These are phyloP conservation scores for Xanthia togata DNA, from an alignment of 2,888 invertebrate species.

Conservation along the genomic window DNA sequence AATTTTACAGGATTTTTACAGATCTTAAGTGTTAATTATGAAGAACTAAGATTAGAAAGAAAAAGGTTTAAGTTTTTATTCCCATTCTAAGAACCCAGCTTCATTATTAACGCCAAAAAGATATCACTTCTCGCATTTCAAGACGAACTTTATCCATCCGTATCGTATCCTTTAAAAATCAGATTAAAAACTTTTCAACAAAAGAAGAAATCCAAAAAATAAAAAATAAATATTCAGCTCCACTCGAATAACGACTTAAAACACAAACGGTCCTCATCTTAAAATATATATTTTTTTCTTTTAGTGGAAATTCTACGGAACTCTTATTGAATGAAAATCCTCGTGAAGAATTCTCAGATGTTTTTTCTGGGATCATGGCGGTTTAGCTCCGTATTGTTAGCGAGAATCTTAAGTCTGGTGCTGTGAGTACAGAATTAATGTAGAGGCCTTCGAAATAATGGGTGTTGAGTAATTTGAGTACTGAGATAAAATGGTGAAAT, in stretches of 20 bases:
- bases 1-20: not conserved
- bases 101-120: slow-evolving; percentile 11
- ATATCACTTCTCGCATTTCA: slow-evolving; percentile 13
- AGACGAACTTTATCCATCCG: slow-evolving; percentile 16
- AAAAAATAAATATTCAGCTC: slow-evolving; percentile 15
- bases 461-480: slow-evolving; percentile 12
- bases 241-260: slow-evolving; percentile 56
- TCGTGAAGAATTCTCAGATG: slow-evolving; percentile 60
- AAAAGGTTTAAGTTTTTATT: not conserved
- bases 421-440: slow-evolving; percentile 39
- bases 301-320: slow-evolving; percentile 51
- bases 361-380: slow-evolving; percentile 52
- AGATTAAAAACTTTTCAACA: slow-evolving; percentile 49
- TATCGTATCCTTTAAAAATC: slow-evolving; percentile 53
- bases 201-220: slow-evolving; percentile 39
- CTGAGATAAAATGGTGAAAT: slow-evolving; percentile 9
- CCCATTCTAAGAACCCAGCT: not conserved
- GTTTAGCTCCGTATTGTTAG: slow-evolving; percentile 47
- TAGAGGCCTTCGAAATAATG: slow-evolving; percentile 35
- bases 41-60: not conserved
- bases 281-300: slow-evolving; percentile 53
- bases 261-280: slow-evolving; percentile 59
- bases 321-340: slow-evolving; percentile 66
- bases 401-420: slow-evolving; percentile 53
- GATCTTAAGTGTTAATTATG: not conserved